phyloP scores from a whole-genome alignment of 2,888 invertebrate species.

The Germaria angustata region DNA sequence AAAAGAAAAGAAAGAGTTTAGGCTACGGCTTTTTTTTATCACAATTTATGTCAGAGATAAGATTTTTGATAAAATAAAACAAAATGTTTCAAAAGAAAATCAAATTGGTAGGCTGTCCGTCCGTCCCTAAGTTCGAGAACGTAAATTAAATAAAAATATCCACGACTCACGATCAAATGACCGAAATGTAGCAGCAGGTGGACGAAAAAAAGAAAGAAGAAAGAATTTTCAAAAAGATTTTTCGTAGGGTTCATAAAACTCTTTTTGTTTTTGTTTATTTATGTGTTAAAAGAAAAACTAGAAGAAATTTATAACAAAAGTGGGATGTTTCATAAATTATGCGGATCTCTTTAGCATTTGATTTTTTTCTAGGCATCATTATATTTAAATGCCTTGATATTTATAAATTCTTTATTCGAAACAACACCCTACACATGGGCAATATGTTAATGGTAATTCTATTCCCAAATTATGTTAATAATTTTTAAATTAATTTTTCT shows the following conservation, averaged over 20 bases:
- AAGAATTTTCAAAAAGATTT: neutral
- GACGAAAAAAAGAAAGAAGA: neutral
- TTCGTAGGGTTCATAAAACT: conserved; percentile 50
- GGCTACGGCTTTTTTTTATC: conserved; percentile 5
- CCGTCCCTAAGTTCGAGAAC: neutral
- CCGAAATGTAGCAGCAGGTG: conserved; percentile 51
- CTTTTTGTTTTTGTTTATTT: neutral
- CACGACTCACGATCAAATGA: neutral
- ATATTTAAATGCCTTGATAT: conserved; percentile 34
- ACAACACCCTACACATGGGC: conserved; percentile 1
- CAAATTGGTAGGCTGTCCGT: neutral
- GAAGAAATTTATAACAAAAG: conserved; percentile 10
- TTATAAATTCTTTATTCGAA: conserved; percentile 14
- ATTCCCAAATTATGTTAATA: no score
- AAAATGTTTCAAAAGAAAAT: conserved; percentile 33
- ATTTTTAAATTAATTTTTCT: no score
- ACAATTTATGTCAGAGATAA: conserved; percentile 59
- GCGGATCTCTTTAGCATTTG: conserved; percentile 1
- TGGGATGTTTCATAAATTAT: conserved; percentile 16
- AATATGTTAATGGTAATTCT: no score
- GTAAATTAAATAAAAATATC: neutral
- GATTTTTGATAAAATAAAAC: conserved; percentile 40
- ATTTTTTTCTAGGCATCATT: conserved; percentile 1
- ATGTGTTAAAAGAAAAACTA: neutral
- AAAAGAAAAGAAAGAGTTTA: neutral